These are phyloP conservation scores for Galaxias olidus DNA, from an alignment of 2,797 vertebrate species.

Conservation along the genomic window DNA sequence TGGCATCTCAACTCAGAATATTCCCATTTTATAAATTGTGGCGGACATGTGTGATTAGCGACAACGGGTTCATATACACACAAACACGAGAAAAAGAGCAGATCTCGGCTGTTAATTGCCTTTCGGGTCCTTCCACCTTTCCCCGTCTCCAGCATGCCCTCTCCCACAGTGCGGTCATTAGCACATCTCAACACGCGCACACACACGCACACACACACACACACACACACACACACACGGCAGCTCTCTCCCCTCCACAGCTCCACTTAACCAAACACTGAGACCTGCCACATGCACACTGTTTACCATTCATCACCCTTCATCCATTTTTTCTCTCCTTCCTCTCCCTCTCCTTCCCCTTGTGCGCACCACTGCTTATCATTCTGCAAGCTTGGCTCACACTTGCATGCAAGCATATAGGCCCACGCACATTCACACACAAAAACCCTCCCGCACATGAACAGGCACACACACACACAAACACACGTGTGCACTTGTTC, in stretches of 20 bases:
- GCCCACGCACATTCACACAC: conserved; percentile 15
- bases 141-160: not conserved
- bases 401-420: conserved; percentile 5
- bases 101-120: not conserved
- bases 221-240: not conserved
- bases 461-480: not conserved
- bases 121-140: not conserved
- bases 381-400: conserved; percentile 7
- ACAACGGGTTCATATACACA: no score
- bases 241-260: conserved; percentile 14
- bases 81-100: no score
- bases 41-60: no score
- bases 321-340: not conserved
- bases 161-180: conserved; percentile 3
- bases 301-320: conserved; percentile 21
- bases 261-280: conserved; percentile 1
- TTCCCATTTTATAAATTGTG: no score
- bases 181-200: conserved; percentile 3
- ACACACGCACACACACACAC: not conserved
- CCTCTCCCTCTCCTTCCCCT: conserved; percentile 13
- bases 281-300: conserved; percentile 19
- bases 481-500: not conserved
- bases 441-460: not conserved
- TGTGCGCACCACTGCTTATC: conserved; percentile 5
- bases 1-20: no score